phyloP scores from a whole-genome alignment of 1,140 invertebrate genomes.

The Drosophila gunungcola region DNA sequence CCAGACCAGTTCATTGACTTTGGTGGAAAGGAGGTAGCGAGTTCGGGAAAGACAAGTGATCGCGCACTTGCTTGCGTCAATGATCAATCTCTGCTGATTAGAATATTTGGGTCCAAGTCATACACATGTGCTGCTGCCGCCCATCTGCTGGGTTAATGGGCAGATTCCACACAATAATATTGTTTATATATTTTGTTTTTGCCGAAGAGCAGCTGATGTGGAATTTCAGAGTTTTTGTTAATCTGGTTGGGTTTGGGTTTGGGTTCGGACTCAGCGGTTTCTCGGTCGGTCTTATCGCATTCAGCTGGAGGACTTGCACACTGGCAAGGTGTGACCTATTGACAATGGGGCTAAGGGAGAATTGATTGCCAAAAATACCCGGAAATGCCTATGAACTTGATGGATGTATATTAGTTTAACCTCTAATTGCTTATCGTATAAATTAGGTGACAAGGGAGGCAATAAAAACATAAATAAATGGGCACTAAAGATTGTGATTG shows the following conservation, averaged over 20 bases:
- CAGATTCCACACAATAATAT: conserved; percentile 21
- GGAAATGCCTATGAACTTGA: conserved; percentile 5
- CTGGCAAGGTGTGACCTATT: conserved; percentile 13
- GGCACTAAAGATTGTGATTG: no score
- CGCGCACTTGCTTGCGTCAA: conserved; percentile 52
- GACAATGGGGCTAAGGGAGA: conserved; percentile 12
- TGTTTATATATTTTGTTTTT: conserved; percentile 30
- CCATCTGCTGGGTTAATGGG: conserved; percentile 35
- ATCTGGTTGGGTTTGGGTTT: background rate
- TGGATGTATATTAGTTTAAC: background rate
- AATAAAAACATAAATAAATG: background rate
- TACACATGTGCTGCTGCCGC: conserved; percentile 9
- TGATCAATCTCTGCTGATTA: conserved; percentile 57
- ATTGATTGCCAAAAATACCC: conserved; percentile 22
- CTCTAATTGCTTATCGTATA: background rate
- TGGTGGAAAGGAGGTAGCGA: conserved; percentile 10
- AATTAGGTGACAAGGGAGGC: conserved; percentile 1
- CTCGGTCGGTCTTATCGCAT: conserved; percentile 17
- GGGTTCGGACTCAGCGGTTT: background rate
- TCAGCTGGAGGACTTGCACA: conserved; percentile 16
- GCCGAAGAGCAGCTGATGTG: conserved; percentile 33
- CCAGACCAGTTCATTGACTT: conserved; percentile 48
- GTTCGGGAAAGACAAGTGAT: background rate
- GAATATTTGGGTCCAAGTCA: conserved; percentile 23
- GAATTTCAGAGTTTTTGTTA: conserved; percentile 3